Evolutionary conservation across 1,140 invertebrate species (phyloP), one percentile per base, ranked within the genome.

Genomic region (Atta cephalotes): DNA sequence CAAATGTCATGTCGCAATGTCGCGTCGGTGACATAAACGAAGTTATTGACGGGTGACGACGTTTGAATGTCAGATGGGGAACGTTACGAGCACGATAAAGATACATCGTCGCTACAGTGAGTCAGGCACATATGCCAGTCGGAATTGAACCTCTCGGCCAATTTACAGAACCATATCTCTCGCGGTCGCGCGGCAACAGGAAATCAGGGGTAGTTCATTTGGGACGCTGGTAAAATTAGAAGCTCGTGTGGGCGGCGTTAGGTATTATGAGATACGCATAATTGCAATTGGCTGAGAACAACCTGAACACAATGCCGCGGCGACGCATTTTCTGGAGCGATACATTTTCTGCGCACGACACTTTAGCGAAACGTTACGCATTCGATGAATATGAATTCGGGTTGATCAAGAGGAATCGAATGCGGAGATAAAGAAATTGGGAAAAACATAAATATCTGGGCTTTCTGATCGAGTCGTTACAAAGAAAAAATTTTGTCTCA

Each of bases 171-270:
- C n/a, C 31, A n/a, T 45, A 70, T 82, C 66, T 76, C 16, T 70
- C n/a, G 53, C 31, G 35, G 21, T 62, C 62, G 39, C 70, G 63
- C 85, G 77, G 76, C 62, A 76, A 63, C 80, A 87, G 88, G 88
- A 91, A 92, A 92, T 89, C 82, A 90, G 81, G 66, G 49, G 53
- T 53, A 49, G 65, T 86, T 84, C 66, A 68, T 92, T 90, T 87
- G 87, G 81, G 87, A 88, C 85, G 76, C 63, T 63, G 60, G 85
- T 92, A 93, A 93, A 94, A 93, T 92, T 94, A 94, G 91, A 92
- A 76, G 74, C 25, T 12, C 76, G 87, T 56, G 88, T 89, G 79
- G 85, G 90, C 90, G 86, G 79, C 76, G 39, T 71, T 56, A 85
- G 77, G 56, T 25, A 84, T 85, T 90, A 91, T 91, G 87, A 87